Evolutionary conservation across 2,888 invertebrate genomes (phyloP), one percentile per base, ranked within the genome.

Genomic region (Saturnia japonica): DNA sequence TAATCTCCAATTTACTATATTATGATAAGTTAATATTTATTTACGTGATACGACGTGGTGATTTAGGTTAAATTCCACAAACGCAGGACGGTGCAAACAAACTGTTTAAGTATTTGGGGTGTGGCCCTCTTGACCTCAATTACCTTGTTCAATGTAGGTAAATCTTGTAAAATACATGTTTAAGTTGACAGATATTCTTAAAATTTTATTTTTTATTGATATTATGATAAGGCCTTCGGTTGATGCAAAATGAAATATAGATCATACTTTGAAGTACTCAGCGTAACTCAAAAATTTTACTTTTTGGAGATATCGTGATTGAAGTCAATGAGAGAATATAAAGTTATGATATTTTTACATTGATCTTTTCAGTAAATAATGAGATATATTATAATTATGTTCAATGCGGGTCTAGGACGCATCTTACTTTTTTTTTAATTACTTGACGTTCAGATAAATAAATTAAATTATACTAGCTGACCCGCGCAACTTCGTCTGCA

Each of bases 71-170:
- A 79, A 82, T 73, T 78, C 64, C 64, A 64, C 64, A 22, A 64
- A 19, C 28, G 28, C 57, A 60, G 57, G 57, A 60, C 57, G 57
- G 40, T 19, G 64, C 64, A 64, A 64, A 40, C 64, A 64, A n/a
- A 64, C 77, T 67, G 57, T 72, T 75, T 74, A 71, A 78, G 74
- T 81, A 71, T 76, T 72, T 74, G 75, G 82, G 86, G 90, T 80
- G 88, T 77, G 85, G 70, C 78, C 75, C 78, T 77, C 80, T 82
- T 87, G 88, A 86, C 90, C 88, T 78, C 74, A 79, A 85, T 88
- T 77, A 78, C 78, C 79, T 80, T 83, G 82, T 81, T 78, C 80
- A 83, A 80, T 75, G 73, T 71, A 72, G 70, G 69, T 45, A 51
- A 3, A 51, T 70, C 51, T 70, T 66, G 64, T 64, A 69, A 69